Base-by-base conservation (phyloP, 2,888 invertebrate genomes). In the Lasius fuliginosus region DNA sequence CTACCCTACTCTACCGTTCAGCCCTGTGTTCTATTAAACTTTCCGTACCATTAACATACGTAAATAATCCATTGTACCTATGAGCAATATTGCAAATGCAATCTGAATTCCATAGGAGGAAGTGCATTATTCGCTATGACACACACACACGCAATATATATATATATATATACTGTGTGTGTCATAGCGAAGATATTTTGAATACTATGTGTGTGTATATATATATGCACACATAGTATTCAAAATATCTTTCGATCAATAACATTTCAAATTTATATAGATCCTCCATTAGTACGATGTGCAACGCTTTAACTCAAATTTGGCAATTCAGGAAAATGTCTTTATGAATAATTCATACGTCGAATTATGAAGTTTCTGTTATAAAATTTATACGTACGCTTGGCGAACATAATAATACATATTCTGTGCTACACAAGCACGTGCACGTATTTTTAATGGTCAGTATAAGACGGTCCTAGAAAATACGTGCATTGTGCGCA, bases 21-120 rank as follows among this genome's bases (percentile, higher is more conserved):
- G 85, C 86, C 85, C 71, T 60, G 12, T 74, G 76, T 74, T 82
- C 82, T 74, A 68, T 62, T 73, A 81, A 79, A 81, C 83, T 86
- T 85, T 82, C 82, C n/a, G 30, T 60, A 77, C 71, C 71, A 71
- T 71, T 81, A 81, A 81, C 71, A 60, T 69, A 60, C 79, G 46
- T 60, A 71, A 81, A 81, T 81, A 81, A 33, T 15, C 33, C 23
- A 46, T 58, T 8, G 42, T 46, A 46, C 12, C 23, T 53, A 42
- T 33, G 33, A 23, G 58, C 56, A 65, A 77, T 15, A 40, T 64
- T 30, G 74, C n/a, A 30, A 75, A 46, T 49, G 30, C 27, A 23
- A 68, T 68, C 30, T 23, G 42, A 33, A 27, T 67, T 77, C 42
- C 15, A 18, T 46, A 46, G 36, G 18, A 69, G 69, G 30, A 49